Evolutionary conservation across 1,140 invertebrate species (phyloP), one percentile per base, ranked within the genome.

Genomic region (Dreissena polymorpha): DNA sequence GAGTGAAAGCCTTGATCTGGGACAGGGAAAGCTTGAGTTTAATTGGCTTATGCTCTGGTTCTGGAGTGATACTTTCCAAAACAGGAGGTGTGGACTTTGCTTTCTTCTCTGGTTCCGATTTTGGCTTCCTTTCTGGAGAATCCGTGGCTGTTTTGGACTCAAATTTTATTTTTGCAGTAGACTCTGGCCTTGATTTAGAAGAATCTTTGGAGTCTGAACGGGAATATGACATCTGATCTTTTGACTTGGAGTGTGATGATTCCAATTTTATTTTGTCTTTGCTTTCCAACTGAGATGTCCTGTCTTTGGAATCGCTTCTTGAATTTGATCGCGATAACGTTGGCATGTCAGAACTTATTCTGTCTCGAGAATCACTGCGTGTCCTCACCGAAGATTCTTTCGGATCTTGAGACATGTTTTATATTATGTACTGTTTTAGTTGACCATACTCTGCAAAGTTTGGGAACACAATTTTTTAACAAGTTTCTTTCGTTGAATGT

Each of bases 1-100:
- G 25, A 39, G 67, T 74, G 27, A 68, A 80, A 16, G 60, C 49
- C 69, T 64, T 27, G 16, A 83, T 83, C 50, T 83, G 81, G 10
- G 81, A 39, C 14, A 83, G 53, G n/a, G 81, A 83, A 29, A 83
- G 73, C 68, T 83, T 83, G 25, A 83, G 49, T 64, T 71, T 83
- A 50, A 83, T 83, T 21, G 81, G 81, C 50, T 83, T 83, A 64
- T 83, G 81, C 49, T 76, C 81, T n/a, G 72, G 81, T 57, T 83
- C 81, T 39, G 25, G 39, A 18, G 77, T 50, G 18, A 55, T 68
- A 18, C 50, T 50, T 63, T 80, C 67, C 50, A 71, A 27, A 8
- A 78, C 64, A 18, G 39, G 64, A 0, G 60, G 63, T 23, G 75
- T 55, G 23, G 70, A 29, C 27, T 65, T 73, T 63, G 68, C 18